A percentile compares a stretch with the other conserved stretches of the same genome.
These are phyloP conservation scores for Ommatoiulus sabulosus DNA, from an alignment of 2,888 invertebrate genomes.

Conservation along the genomic window DNA sequence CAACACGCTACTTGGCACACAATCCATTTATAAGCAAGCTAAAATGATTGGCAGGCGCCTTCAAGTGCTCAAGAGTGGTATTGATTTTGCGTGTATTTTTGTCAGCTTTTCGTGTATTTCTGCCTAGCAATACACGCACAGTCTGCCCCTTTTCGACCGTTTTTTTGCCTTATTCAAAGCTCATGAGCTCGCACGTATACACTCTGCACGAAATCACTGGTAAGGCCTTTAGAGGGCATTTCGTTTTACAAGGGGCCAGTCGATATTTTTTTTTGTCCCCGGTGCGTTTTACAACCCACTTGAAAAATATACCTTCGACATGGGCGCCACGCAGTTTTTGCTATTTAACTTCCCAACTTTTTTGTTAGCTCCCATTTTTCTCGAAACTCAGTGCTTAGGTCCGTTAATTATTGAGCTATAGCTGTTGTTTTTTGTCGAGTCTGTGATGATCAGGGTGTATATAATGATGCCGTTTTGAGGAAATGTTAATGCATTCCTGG, in stretches of 20 bases:
- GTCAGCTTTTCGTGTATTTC: slow-evolving; percentile 28
- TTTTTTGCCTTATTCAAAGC: not conserved
- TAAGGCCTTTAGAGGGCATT: slow-evolving; percentile 15
- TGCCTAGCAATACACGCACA: not conserved
- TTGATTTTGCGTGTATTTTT: slow-evolving; percentile 27
- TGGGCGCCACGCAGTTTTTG: not conserved
- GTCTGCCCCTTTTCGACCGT: not conserved
- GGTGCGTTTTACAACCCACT: not conserved
- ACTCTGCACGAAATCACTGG: not conserved
- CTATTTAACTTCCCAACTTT: not conserved
- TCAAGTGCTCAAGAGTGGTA: slow-evolving; percentile 28
- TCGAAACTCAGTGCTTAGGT: not conserved
- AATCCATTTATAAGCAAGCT: slow-evolving; percentile 28
- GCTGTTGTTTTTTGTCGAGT: not conserved
- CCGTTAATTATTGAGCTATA: not conserved
- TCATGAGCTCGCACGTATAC: not conserved
- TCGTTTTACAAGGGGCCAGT: not conserved
- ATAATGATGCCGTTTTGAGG: not conserved
- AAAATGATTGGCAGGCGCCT: slow-evolving; percentile 13
- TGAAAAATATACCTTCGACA: not conserved
- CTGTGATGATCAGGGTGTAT: too few species aligned
- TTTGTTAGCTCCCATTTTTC: not conserved
- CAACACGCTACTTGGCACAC: not conserved
- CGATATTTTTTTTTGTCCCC: not conserved
- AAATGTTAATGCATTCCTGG: not conserved